Evolutionary conservation across 2,113 vertebrate species (phyloP).

Genomic region (Psilopsiagon aurifrons): DNA sequence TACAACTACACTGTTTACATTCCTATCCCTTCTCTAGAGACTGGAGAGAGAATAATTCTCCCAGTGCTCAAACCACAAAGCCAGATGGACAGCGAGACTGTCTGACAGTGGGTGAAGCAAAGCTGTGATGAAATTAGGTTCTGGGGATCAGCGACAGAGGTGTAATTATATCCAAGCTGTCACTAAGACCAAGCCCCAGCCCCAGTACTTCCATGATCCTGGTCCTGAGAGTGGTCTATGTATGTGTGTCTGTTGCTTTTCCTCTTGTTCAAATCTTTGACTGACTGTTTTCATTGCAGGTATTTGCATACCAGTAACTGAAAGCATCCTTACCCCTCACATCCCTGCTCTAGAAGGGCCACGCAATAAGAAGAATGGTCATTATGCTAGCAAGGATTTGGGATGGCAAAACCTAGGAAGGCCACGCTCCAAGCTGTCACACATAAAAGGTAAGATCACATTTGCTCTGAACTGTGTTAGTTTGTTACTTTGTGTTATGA

Average conservation of each 20-base stretch:
- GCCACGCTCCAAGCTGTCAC: conserved; percentile 82
- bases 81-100: rapidly evolving
- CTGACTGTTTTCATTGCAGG: conserved; percentile 66
- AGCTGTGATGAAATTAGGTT: background rate
- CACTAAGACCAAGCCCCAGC: background rate
- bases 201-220: background rate
- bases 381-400: conserved; percentile 85
- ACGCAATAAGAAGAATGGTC: conserved; percentile 77
- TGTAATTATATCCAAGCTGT: rapidly evolving
- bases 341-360: conserved; percentile 87
- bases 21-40: background rate
- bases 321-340: conserved; percentile 88
- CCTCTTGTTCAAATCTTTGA: background rate
- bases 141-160: background rate
- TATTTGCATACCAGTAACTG: conserved; percentile 88
- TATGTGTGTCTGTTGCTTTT: background rate
- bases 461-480: background rate
- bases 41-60: background rate
- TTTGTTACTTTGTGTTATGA: background rate
- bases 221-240: background rate
- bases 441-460: conserved; percentile 84
- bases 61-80: background rate
- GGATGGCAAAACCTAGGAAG: conserved; percentile 90
- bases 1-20: background rate
- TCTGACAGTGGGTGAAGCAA: background rate